phyloP scores from a whole-genome alignment of 2,113 vertebrate genomes.

The Planiliza haematocheilus region DNA sequence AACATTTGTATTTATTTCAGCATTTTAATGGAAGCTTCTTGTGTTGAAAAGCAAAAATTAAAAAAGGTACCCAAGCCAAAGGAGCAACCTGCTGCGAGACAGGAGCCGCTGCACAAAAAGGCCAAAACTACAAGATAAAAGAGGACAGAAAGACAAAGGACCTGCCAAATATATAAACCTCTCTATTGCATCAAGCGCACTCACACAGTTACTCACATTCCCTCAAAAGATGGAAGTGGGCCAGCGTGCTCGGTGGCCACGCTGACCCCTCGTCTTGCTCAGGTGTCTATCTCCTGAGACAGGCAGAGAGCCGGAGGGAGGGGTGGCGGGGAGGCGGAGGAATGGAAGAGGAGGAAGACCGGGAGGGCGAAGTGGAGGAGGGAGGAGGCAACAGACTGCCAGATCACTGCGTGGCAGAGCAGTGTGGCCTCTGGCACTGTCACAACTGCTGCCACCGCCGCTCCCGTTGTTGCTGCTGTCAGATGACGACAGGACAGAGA shows the following conservation, averaged over 20 bases:
- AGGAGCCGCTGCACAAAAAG: background rate
- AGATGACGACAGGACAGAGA: constrained; percentile 57
- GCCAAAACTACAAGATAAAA: constrained; percentile 13
- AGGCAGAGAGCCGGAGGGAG: constrained; percentile 11
- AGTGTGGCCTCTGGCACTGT: constrained; percentile 67
- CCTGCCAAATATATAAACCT: constrained; percentile 30
- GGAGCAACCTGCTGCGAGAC: no score
- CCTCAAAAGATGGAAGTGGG: constrained; percentile 34
- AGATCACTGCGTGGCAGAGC: constrained; percentile 65
- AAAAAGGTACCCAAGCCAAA: no score
- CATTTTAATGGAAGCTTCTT: background rate
- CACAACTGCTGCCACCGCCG: constrained; percentile 42
- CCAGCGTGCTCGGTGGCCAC: constrained; percentile 28
- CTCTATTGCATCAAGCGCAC: constrained; percentile 6
- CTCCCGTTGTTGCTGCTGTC: constrained; percentile 58
- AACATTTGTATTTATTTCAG: background rate
- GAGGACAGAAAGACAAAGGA: constrained; percentile 19
- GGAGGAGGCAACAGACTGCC: constrained; percentile 59
- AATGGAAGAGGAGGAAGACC: background rate
- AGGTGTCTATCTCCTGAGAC: constrained; percentile 68
- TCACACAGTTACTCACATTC: constrained; percentile 13
- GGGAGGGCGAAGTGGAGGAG: background rate
- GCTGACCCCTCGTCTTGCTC: constrained; percentile 62
- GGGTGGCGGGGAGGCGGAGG: background rate
- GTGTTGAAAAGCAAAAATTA: no score